phyloP scores from a whole-genome alignment of 2,888 invertebrate species.

The Anthophora plumipes region DNA sequence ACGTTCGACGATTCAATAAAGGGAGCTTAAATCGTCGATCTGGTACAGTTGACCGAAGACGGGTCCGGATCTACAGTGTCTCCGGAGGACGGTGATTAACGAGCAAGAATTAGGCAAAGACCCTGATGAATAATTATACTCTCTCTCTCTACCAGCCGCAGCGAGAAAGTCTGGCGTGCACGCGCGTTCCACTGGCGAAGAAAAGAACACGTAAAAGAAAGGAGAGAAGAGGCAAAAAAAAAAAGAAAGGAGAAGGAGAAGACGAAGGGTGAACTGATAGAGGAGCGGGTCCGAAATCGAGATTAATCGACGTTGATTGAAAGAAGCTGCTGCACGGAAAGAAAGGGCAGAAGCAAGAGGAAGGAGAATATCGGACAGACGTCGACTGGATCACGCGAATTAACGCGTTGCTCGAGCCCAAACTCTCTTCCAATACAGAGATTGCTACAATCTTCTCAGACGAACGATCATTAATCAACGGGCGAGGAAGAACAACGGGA shows the following conservation, averaged over 20 bases:
- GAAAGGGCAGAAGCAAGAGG: slow-evolving; percentile 19
- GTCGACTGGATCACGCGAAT: slow-evolving; percentile 65
- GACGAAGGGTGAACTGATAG: slow-evolving; percentile 31
- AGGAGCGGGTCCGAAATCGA: slow-evolving; percentile 70
- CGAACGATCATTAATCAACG: slow-evolving; percentile 68
- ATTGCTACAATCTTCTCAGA: slow-evolving; percentile 34
- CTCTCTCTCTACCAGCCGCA: slow-evolving; percentile 48
- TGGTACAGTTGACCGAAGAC: slow-evolving; percentile 54
- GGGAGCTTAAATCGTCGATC: slow-evolving; percentile 55
- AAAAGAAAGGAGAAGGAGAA: background rate
- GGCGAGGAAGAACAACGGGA: slow-evolving; percentile 17
- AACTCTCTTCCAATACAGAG: slow-evolving; percentile 38
- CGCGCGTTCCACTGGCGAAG: slow-evolving; percentile 38
- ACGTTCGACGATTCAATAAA: slow-evolving; percentile 50
- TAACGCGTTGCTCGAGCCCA: slow-evolving; percentile 55
- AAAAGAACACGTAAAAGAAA: slow-evolving; percentile 27
- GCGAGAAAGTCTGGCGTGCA: slow-evolving; percentile 51
- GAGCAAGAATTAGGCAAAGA: slow-evolving; percentile 73
- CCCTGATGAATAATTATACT: slow-evolving; percentile 73
- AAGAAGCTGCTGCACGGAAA: slow-evolving; percentile 61
- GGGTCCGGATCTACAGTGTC: slow-evolving; percentile 27
- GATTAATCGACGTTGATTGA: slow-evolving; percentile 79
- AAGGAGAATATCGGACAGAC: slow-evolving; percentile 37
- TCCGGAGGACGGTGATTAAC: slow-evolving; percentile 69
- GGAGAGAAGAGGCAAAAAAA: background rate